A percentile compares a stretch with the other conserved stretches of the same genome.
Evolutionary conservation across 2,113 vertebrate genomes (phyloP).

Genomic region (Callaeas wilsoni): DNA sequence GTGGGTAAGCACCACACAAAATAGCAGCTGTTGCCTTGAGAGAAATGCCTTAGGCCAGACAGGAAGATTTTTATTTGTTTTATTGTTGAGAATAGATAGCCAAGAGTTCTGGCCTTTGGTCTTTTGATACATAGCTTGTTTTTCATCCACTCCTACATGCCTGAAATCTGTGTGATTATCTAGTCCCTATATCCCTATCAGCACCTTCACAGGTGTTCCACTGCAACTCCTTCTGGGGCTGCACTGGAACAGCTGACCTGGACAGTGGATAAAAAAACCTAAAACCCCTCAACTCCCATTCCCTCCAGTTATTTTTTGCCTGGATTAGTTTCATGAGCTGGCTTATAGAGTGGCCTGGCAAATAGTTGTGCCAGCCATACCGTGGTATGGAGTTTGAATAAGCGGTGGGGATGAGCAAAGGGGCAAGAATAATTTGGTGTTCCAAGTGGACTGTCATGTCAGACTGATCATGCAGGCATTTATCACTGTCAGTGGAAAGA

Average conservation of each 20-base stretch:
- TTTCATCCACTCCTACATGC: neutral
- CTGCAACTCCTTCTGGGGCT: neutral
- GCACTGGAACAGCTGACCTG: neutral
- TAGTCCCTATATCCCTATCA: neutral
- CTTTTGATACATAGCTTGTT: neutral
- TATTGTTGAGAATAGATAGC: neutral
- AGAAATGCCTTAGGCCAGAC: neutral
- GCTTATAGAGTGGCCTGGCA: neutral
- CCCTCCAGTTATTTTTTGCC: neutral
- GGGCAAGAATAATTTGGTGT: slow-evolving; percentile 20
- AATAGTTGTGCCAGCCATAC: neutral
- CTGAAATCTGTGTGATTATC: neutral
- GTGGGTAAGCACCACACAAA: neutral
- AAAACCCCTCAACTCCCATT: neutral
- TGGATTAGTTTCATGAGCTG: slow-evolving; percentile 2
- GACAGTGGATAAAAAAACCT: neutral
- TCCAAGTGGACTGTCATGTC: slow-evolving; percentile 1
- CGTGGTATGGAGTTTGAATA: neutral
- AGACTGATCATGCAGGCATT: neutral
- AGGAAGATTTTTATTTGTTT: neutral
- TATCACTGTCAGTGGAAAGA: slow-evolving; percentile 15
- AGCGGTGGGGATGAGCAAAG: neutral
- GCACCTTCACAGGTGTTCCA: neutral
- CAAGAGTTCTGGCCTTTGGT: neutral
- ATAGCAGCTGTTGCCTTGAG: neutral